Evolutionary conservation across 1,140 invertebrate genomes (phyloP).

Genomic region (Anastatus disparis): DNA sequence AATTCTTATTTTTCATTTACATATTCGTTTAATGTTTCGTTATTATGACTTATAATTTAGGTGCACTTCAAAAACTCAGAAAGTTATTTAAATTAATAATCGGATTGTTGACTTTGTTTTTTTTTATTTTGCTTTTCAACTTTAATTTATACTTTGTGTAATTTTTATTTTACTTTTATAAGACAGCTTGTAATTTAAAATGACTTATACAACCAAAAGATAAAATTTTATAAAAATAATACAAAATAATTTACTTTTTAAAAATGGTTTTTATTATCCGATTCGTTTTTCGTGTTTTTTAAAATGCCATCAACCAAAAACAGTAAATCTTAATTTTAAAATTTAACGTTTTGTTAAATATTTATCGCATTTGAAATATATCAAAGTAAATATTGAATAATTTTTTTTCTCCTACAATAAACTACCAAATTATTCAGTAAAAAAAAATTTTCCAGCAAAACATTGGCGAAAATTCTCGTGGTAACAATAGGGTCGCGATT

Average conservation of each 20-base stretch:
- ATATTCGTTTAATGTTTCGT: conserved; percentile 22
- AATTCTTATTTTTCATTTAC: conserved; percentile 22
- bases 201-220: too few species aligned
- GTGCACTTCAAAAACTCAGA: neutral
- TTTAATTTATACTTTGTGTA: too few species aligned
- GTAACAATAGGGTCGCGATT: neutral
- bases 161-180: neutral
- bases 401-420: too few species aligned
- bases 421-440: neutral
- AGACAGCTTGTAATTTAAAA: neutral
- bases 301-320: too few species aligned
- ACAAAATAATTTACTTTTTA: neutral
- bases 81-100: conserved; percentile 1
- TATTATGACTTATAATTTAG: conserved; percentile 12
- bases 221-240: neutral
- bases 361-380: neutral
- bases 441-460: too few species aligned
- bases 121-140: neutral
- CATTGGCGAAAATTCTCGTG: neutral
- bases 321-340: conserved; percentile 6
- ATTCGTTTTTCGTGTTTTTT: too few species aligned
- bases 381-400: neutral
- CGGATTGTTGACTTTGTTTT: neutral
- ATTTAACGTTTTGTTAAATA: too few species aligned
- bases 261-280: too few species aligned